Evolutionary conservation across 2,797 vertebrate genomes (phyloP), one percentile per base, ranked within the genome.

Genomic region (Eutrigla gurnardus): DNA sequence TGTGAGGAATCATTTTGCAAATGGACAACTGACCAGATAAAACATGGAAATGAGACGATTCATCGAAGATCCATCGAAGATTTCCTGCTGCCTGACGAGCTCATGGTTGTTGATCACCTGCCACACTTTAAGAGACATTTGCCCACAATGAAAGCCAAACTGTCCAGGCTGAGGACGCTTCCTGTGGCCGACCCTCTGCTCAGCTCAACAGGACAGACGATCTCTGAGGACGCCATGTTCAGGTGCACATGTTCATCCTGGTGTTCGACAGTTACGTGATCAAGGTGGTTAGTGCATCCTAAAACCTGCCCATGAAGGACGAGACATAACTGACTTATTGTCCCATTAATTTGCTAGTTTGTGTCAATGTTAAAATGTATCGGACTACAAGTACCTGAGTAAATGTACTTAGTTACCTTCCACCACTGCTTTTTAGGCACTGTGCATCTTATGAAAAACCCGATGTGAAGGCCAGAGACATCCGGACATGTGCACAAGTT

Each of bases 121-220:
- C 73, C 65, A 71, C 47, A 62, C 4, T 95, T 93, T 84, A 81
- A 15, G 80, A 94, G 83, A 79, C 92, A 90, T 1, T 68, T 97
- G 64, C 96, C 97, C 40, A 82, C 89, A 7, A 66, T 94, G 65
- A 87, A 80, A 72, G 37, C 75, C 60, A 90, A 95, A 68, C 65
- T 95, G 75, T 94, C 90, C 86, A 93, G 95, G 70, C 84, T 97
- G 50, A 95, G 90, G 47, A 86, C 78, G 8, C 89, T 95, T 84
- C 78, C 84, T 39, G 88, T 98, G 49, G 87, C 93, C 4, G 95
- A 97, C 78, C 96, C 97, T 0, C 75, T 97, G 84, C 86, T 90
- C 79, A 93, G 89, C 78, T 91, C 88, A 66, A 69, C 89, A 52
- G 93, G 84, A 74, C 69, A 85, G 0, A n/a, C 49, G 70, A 81